Conservation (phyloP, 1,140 invertebrate genomes). For the Papilio helenus region DNA sequence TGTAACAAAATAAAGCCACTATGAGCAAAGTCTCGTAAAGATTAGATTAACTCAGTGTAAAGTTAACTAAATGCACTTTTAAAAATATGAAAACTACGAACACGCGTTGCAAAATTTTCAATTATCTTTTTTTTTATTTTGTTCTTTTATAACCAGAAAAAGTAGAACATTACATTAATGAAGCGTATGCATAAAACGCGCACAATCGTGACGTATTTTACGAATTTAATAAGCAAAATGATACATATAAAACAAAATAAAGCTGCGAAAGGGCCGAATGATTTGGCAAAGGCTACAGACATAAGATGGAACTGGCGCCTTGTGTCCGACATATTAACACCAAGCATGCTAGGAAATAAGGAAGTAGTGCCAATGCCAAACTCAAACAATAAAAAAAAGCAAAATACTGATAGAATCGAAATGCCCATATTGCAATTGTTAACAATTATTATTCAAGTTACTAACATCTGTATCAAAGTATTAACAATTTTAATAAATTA, state of each 20-base stretch:
- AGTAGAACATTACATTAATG: not conserved
- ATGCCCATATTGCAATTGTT: not conserved
- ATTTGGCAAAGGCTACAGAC: slow-evolving; percentile 19
- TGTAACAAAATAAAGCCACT: not conserved
- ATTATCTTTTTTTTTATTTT: no score
- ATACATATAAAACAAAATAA: not conserved
- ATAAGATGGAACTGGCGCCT: slow-evolving; percentile 11
- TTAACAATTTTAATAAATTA: no score
- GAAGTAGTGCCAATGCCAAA: not conserved
- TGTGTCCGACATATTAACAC: not conserved
- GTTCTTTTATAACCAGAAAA: not conserved
- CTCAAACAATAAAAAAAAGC: not conserved
- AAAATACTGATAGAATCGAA: no score
- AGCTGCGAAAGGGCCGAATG: not conserved
- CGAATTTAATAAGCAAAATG: slow-evolving; percentile 12
- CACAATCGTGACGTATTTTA: not conserved
- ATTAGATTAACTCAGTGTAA: no score
- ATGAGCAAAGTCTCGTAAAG: not conserved
- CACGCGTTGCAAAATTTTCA: no score
- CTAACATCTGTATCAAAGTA: no score
- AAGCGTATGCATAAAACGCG: not conserved
- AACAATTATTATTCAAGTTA: not conserved
- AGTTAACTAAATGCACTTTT: no score
- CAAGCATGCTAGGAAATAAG: not conserved
- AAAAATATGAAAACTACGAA: no score